A percentile compares a stretch with the other conserved stretches of the same genome.
Evolutionary conservation across 2,797 vertebrate species (phyloP).

Genomic region (Ibycter americanus): DNA sequence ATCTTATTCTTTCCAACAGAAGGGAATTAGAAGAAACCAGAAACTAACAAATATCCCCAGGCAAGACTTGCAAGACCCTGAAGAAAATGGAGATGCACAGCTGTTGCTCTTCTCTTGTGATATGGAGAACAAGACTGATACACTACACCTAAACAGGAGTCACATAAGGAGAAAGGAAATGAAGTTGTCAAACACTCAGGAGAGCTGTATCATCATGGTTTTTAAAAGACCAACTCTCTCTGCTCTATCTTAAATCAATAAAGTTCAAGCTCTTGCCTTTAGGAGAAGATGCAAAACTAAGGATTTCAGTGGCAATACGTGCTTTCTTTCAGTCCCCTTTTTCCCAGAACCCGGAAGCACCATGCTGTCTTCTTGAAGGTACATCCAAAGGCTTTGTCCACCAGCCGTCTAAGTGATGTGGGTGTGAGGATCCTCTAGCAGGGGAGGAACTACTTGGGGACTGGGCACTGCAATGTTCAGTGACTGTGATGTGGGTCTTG

Average conservation of each 20-base stretch:
- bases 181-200: background rate
- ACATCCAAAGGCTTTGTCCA: background rate
- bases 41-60: background rate
- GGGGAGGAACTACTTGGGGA: background rate
- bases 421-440: background rate
- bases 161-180: background rate
- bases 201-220: background rate
- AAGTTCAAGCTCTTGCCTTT: background rate
- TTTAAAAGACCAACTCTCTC: background rate
- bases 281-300: background rate
- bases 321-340: background rate
- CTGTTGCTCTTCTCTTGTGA: background rate
- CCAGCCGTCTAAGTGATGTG: background rate
- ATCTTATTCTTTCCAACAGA: background rate
- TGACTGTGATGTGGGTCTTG: background rate
- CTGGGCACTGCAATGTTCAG: background rate
- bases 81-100: background rate
- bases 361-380: background rate
- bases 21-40: conserved; percentile 18
- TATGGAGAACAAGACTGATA: background rate
- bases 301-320: background rate
- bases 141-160: background rate
- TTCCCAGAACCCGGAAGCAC: background rate
- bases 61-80: background rate
- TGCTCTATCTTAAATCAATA: background rate